Evolutionary conservation across 2,113 vertebrate species (phyloP), one percentile per base, ranked within the genome.

Genomic region (Caloenas nicobarica): DNA sequence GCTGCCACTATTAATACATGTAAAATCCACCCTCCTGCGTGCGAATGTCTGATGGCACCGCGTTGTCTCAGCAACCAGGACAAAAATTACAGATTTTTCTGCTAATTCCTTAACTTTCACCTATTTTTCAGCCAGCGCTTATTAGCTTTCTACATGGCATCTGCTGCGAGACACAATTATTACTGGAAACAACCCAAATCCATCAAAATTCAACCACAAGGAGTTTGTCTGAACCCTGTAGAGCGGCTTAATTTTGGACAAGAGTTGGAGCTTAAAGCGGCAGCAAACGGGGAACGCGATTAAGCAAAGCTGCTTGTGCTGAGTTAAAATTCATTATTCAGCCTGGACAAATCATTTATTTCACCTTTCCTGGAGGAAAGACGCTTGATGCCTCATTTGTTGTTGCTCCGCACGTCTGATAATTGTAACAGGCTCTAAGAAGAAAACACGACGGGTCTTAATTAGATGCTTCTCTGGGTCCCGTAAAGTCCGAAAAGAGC

Each of bases 401-500:
- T 93, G 57, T 64, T 97, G 88, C 92, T 90, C 86, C 77, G 31
- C 81, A 68, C 72, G 89, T 97, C 86, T 94, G 97, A 88, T 98
- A 97, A 97, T 98, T 97, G 96, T 89, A 76, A 96, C 97, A 98
- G 98, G 98, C 73, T 97, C 95, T 96, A 98, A 98, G 97, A 98
- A 98, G 97, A 98, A 98, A 97, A 97, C 98, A 91, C 81, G 96
- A 85, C 98, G 98, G 98, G 95, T 98, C 93, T 98, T 98, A 92
- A 98, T 98, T 96, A 97, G 98, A 81, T 97, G 97, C 95, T 99
- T 99, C 97, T 95, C 98, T 96, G 98, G 98, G 66, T 98, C 97
- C 79, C 98, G 97, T 96, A 97, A 98, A 97, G 98, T 98, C 96
- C 81, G 94, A 98, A 98, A 98, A 98, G 98, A 93, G 98, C 99